Conservation (phyloP, 2,113 vertebrate species). For the Mus musculus region GRCm39 chr8:79637501-79638000, state of each 20-base stretch:
- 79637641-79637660: background rate
- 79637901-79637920: background rate
- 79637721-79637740: background rate
- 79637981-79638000: background rate
- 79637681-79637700: background rate
- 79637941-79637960: background rate
- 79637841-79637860: background rate
- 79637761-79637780: background rate
- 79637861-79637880: background rate
- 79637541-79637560: background rate
- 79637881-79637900: slow-evolving; percentile 7
- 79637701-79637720: background rate
- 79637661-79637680: background rate
- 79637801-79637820: no score
- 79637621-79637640: background rate
- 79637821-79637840: background rate
- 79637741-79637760: background rate
- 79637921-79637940: slow-evolving; percentile 27
- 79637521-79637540: background rate
- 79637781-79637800: no score
- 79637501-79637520: slow-evolving; percentile 58
- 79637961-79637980: background rate
- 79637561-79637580: background rate
- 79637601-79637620: background rate
- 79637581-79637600: background rate